These are phyloP conservation scores for Pinna nobilis DNA, from an alignment of 1,140 invertebrate genomes.

Conservation along the genomic window DNA sequence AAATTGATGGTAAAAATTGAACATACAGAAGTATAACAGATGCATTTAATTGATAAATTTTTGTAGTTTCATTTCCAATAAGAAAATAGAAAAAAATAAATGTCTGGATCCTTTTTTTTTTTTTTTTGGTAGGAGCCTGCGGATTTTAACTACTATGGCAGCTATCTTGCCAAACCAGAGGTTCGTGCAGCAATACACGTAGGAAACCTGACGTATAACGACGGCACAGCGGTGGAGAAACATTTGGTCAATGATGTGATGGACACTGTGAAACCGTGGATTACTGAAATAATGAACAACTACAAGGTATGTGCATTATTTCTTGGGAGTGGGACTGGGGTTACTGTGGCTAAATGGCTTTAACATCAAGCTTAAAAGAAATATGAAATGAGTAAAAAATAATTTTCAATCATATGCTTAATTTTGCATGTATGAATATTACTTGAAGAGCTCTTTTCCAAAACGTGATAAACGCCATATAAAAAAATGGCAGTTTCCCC, in stretches of 20 bases:
- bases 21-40: too few species aligned
- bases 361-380: too few species aligned
- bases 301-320: conserved; percentile 80
- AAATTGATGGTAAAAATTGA: too few species aligned
- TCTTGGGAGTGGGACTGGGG: too few species aligned
- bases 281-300: conserved; percentile 81
- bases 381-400: too few species aligned
- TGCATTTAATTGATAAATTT: too few species aligned
- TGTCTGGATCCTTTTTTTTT: neutral
- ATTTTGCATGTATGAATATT: neutral
- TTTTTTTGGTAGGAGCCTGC: conserved; percentile 72
- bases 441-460: too few species aligned
- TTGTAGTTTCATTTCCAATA: too few species aligned
- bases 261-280: conserved; percentile 85
- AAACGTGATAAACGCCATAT: neutral
- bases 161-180: conserved; percentile 73
- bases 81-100: too few species aligned
- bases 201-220: conserved; percentile 84
- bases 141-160: conserved; percentile 71
- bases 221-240: conserved; percentile 76
- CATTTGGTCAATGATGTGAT: conserved; percentile 87
- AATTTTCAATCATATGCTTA: too few species aligned
- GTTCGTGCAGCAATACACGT: conserved; percentile 87
- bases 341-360: too few species aligned
- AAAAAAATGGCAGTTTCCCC: too few species aligned